Evolutionary conservation across 1,140 invertebrate genomes (phyloP), one percentile per base, ranked within the genome.

Genomic region (Phenacoccus solenopsis): DNA sequence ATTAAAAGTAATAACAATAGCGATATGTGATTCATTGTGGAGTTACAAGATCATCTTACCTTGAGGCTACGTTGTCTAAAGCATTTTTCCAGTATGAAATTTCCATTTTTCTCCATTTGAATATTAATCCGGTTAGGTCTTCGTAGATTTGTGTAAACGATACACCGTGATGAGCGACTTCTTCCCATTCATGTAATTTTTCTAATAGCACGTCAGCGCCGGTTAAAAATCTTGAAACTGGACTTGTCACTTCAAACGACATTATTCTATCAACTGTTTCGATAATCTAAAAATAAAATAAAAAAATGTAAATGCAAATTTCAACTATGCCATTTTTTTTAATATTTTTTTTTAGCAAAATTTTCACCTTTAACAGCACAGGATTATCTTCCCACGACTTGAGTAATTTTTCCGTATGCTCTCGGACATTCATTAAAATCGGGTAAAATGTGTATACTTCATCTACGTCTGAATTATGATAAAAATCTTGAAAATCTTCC

Each of bases 41-140:
- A n/a, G n/a, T 3, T 10, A 69, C 13, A 21, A 1, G 38, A 21
- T 21, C 20, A 13, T 20, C 68, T 73, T 75, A 82, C 81, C 78
- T 81, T 25, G 84, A 78, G 49, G 83, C 82, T 1, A 86, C 78
- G 71, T 84, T 32, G 68, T 68, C 28, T 38, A 72, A 35, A 28
- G 69, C 87, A 75, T 88, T 84, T 73, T 89, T 90, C 93, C 94
- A 96, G 73, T 86, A 85, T 30, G 84, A 84, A 61, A 99, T 82
- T 79, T 99, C 97, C 1, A 96, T 77, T 78, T 92, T 90, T 69
- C 96, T 85, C 96, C 95, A 99, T 27, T 86, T 82, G 59, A 97
- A 87, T 57, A 98, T 90, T 73, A 92, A 85, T 70, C 88, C 81
- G 1, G 89, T 90, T 0, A 98, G 79, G 56, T 83, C 80, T 21